Evolutionary conservation across 2,888 invertebrate species (phyloP).

Genomic region (Parasteatoda lunata): DNA sequence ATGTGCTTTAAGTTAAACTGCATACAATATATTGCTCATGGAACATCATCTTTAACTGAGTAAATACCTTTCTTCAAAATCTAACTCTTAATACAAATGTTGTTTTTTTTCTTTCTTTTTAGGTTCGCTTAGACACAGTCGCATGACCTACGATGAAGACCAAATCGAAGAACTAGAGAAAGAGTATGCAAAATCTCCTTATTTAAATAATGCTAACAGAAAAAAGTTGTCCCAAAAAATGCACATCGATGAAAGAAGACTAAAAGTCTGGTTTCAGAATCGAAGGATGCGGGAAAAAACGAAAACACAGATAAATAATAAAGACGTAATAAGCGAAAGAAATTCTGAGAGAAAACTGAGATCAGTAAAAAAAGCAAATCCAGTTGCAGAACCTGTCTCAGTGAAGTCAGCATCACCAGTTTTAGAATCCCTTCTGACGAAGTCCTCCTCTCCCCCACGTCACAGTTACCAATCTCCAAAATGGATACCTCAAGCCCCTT

Average conservation of each 20-base stretch:
- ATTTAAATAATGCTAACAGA: constrained; percentile 8
- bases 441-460: too few species aligned
- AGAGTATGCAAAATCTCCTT: constrained; percentile 16
- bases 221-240: constrained; percentile 9
- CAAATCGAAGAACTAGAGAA: constrained; percentile 29
- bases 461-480: too few species aligned
- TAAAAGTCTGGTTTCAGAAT: constrained; percentile 62
- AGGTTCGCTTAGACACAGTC: background rate
- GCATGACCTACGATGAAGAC: constrained; percentile 22
- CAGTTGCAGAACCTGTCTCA: background rate
- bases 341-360: background rate
- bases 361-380: background rate
- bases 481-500: too few species aligned
- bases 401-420: background rate
- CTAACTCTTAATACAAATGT: too few species aligned
- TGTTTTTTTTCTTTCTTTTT: too few species aligned
- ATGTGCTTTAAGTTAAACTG: too few species aligned
- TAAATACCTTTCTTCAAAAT: too few species aligned
- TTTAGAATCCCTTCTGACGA: too few species aligned
- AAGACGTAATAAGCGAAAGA: background rate
- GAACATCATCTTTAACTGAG: too few species aligned
- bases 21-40: too few species aligned
- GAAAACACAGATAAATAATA: background rate
- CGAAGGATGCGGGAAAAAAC: constrained; percentile 34
- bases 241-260: constrained; percentile 9